These are phyloP conservation scores for Tauraco erythrolophus DNA, from an alignment of 2,113 vertebrate genomes.

Conservation along the genomic window DNA sequence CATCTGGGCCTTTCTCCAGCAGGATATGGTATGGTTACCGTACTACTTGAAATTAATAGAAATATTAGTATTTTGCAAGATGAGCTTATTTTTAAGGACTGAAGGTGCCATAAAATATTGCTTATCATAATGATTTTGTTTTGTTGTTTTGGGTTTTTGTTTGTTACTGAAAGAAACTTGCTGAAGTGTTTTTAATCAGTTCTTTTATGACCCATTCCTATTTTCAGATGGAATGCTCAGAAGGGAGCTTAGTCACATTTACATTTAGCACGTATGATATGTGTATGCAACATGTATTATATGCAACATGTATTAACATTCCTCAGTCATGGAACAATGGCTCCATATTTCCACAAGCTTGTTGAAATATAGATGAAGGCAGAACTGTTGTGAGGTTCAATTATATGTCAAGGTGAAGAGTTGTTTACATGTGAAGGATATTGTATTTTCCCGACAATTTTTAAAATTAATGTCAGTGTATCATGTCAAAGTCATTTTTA, in stretches of 20 bases:
- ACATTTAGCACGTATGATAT: neutral
- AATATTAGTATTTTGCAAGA: neutral
- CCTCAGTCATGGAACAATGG: neutral
- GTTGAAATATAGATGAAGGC: neutral
- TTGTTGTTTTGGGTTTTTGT: neutral
- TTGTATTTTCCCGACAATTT: neutral
- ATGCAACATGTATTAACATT: neutral
- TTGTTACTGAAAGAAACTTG: neutral
- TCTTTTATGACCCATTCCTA: neutral
- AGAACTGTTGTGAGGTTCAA: neutral
- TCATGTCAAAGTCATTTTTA: neutral
- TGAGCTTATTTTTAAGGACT: neutral
- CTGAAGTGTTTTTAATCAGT: neutral
- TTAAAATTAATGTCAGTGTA: neutral
- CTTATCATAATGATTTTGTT: neutral
- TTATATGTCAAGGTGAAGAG: neutral
- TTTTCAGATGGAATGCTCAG: neutral
- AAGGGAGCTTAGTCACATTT: neutral
- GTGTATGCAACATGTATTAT: neutral
- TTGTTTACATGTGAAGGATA: neutral
- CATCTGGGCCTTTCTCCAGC: slow-evolving; percentile 91
- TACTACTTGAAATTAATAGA: neutral
- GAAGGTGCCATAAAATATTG: neutral
- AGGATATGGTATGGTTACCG: slow-evolving; percentile 83
- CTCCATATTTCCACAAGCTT: neutral